Base-by-base conservation (phyloP, 2,113 vertebrate genomes). In the Cyanoderma ruficeps region DNA sequence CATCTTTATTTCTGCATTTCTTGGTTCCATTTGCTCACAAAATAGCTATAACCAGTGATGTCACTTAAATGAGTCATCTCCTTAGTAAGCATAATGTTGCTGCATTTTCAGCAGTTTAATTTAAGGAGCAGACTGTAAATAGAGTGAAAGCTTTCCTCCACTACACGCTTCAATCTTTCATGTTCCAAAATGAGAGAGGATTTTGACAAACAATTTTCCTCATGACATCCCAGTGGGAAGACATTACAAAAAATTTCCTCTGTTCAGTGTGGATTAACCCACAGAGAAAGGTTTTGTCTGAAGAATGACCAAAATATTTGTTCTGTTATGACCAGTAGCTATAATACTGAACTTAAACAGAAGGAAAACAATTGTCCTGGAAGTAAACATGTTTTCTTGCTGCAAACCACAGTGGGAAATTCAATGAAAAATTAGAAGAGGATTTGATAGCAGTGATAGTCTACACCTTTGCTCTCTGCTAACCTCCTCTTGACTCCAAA, bases 401-500 rank as follows among this genome's bases (percentile, higher is more conserved):
- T 91, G 10, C 35, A 61, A 84, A n/a, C 16, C 68, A n/a, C 18
- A 31, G 31, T 81, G 21, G n/a, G 18, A 47, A 81, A 86, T 71
- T 4, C 7, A 57, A 35, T 56, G 9, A 53, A 76, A 52, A 89
- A 88, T 91, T 25, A 90, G 39, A 63, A 70, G 33, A 63, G 2
- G 5, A 18, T 57, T 79, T 68, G 57, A 57, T 93, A 83, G 75
- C 23, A 82, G n/a, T 41, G 22, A 20, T 77, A 92, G 15, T 31
- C 31, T 57, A 53, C 41, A 42, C 9, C 41, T 69, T 49, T 57
- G 15, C 30, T 88, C 19, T 77, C 42, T 93, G 78, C 52, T 83
- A 95, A 87, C 74, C 83, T 59, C 21, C 23, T 68, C 53, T 87
- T 83, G 21, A 90, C 79, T 94, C 60, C 49, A 86, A 93, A 95